These are phyloP conservation scores for Hoplodrina ambigua DNA, from an alignment of 2,888 invertebrate genomes.

Conservation along the genomic window DNA sequence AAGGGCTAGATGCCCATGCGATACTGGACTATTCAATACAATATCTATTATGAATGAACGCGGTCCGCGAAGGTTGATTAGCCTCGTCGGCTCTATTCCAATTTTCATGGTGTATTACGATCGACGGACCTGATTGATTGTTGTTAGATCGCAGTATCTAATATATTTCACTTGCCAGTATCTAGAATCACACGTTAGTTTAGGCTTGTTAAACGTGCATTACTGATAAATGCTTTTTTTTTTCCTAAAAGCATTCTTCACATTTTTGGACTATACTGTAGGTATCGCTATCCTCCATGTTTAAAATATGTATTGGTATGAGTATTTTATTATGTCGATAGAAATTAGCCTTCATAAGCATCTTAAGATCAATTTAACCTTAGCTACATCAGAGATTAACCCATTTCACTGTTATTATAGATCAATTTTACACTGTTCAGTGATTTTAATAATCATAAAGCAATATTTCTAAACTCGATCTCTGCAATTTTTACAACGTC, in stretches of 20 bases:
- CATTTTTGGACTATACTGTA: background rate
- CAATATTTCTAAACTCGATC: constrained; percentile 65
- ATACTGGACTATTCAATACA: constrained; percentile 84
- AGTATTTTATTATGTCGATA: constrained; percentile 36
- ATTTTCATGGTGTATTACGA: constrained; percentile 82
- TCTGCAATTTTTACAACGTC: constrained; percentile 62
- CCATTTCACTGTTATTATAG: constrained; percentile 61
- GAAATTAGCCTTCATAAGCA: constrained; percentile 43
- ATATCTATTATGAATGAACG: constrained; percentile 83
- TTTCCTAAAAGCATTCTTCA: background rate
- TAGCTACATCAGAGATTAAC: constrained; percentile 54
- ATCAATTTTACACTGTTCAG: constrained; percentile 58
- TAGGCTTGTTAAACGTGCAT: constrained; percentile 1
- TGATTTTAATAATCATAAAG: constrained; percentile 66
- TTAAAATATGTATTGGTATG: background rate
- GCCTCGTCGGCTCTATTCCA: constrained; percentile 80
- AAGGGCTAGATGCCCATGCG: constrained; percentile 76
- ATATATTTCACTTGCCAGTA: constrained; percentile 44
- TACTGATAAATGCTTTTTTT: constrained; percentile 1
- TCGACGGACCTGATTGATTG: constrained; percentile 83
- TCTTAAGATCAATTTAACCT: constrained; percentile 42
- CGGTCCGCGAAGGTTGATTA: constrained; percentile 81
- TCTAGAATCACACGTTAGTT: constrained; percentile 40
- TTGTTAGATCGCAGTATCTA: constrained; percentile 71
- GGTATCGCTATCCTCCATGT: background rate